These are phyloP conservation scores for Prinia subflava DNA, from an alignment of 2,113 vertebrate species.

Conservation along the genomic window DNA sequence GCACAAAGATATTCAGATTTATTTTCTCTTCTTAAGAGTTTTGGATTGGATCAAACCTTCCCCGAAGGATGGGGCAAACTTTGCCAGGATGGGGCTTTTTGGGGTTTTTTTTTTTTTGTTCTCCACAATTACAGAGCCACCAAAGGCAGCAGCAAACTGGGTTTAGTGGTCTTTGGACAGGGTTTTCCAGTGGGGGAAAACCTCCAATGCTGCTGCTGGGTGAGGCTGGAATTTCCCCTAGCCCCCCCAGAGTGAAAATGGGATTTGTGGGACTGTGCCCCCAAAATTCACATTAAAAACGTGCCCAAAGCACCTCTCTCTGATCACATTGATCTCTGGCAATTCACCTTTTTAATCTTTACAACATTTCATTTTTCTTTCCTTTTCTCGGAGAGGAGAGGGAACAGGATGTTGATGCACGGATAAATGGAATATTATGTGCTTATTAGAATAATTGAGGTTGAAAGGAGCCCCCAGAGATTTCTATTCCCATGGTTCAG, in stretches of 20 bases:
- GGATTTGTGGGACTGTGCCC: neutral
- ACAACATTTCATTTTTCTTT: neutral
- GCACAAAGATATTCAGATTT: neutral
- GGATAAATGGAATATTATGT: neutral
- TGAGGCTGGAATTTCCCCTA: neutral
- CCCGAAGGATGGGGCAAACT: neutral
- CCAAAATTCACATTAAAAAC: fast-evolving
- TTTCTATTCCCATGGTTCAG: neutral
- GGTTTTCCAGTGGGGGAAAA: neutral
- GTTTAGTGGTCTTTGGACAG: neutral
- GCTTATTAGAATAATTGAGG: neutral
- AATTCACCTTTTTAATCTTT: neutral
- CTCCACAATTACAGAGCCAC: neutral
- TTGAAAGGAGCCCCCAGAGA: neutral
- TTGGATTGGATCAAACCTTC: fast-evolving
- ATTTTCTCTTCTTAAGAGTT: neutral
- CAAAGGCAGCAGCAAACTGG: neutral
- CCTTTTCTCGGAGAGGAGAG: neutral
- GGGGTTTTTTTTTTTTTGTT: neutral
- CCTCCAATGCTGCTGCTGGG: neutral
- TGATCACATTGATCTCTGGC: fast-evolving
- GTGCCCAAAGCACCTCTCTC: neutral
- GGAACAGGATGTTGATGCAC: neutral
- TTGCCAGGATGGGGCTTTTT: neutral
- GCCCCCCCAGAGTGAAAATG: neutral